Base-by-base conservation (phyloP, 2,113 vertebrate genomes). In the Anolis carolinensis region DNA sequence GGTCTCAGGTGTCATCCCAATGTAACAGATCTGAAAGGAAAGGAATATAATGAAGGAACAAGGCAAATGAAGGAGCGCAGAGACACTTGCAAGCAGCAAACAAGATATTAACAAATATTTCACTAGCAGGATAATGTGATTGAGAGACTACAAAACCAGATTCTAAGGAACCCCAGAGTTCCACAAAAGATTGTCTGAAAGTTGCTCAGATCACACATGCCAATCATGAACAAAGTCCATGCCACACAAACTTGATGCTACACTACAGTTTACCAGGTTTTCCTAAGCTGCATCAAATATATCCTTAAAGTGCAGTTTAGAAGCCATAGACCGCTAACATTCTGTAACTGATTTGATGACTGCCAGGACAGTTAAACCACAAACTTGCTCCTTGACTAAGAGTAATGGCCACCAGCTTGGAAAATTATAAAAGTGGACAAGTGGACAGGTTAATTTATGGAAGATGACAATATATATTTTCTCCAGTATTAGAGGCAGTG, bases 1-100 rank as follows among this genome's bases (percentile, higher is more conserved):
- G 97, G 96, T 96, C 96, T 97, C 97, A 96, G 97, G 95, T 96
- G 96, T 96, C 94, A 93, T 96, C 92, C 96, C 91, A 95, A 93
- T 91, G 95, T 95, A 88, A 88, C 89, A 91, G 95, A 96, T 98
- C 97, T 98, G 93, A 78, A 96, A 96, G 13, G 36, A n/a, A 84
- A 44, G 77, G 62, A 44, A 81, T 25, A 52, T 23, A 50, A 34
- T 86, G 39, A 73, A 2, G 0, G 55, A 0, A 55, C 18, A 39
- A 34, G 39, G 18, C 52, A 52, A 0, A 52, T 3, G 65, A 74
- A 16, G 70, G 81, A 75, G 87, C 5, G n/a, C 36, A 25, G 20
- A 10, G 11, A 32, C 3, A 0, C 0, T 25, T 48, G 36, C 36
- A 78, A 6, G 48, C 25, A 55, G 10, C 59, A 48, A 27, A 59